Conservation (phyloP, 1,140 invertebrate genomes). For the Drosophila triauraria region DNA sequence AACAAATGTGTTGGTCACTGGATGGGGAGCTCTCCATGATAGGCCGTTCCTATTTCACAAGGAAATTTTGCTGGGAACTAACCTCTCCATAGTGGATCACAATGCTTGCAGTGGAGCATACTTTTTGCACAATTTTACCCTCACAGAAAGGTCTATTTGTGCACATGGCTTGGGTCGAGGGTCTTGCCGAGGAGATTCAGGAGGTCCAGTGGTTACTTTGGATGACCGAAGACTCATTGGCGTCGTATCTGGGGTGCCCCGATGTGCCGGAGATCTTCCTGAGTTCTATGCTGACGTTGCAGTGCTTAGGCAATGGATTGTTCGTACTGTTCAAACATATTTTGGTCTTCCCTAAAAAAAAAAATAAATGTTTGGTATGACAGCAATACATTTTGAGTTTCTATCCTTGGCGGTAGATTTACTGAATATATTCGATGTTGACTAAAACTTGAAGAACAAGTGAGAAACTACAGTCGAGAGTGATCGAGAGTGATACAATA, state of each 20-base stretch:
- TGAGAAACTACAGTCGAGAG: too few relatives aligned
- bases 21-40: neutral
- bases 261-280: neutral
- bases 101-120: neutral
- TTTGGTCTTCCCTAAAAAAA: neutral
- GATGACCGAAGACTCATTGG: neutral
- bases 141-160: neutral
- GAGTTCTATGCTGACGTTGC: neutral
- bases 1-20: neutral
- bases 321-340: neutral
- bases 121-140: fast-evolving
- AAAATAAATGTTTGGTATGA: too few relatives aligned
- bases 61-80: neutral
- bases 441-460: too few relatives aligned
- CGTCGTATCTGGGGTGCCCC: neutral
- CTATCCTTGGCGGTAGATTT: too few relatives aligned
- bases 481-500: too few relatives aligned
- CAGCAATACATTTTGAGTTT: too few relatives aligned
- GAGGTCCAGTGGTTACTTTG: slow-evolving; percentile 1
- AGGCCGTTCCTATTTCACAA: neutral
- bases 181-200: neutral
- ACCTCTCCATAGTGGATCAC: neutral
- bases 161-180: neutral
- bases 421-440: too few relatives aligned
- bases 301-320: neutral